A percentile compares a stretch with the other conserved stretches of the same genome.
These are phyloP conservation scores for Tricholaema leucomelas DNA, from an alignment of 2,113 vertebrate genomes.

Conservation along the genomic window DNA sequence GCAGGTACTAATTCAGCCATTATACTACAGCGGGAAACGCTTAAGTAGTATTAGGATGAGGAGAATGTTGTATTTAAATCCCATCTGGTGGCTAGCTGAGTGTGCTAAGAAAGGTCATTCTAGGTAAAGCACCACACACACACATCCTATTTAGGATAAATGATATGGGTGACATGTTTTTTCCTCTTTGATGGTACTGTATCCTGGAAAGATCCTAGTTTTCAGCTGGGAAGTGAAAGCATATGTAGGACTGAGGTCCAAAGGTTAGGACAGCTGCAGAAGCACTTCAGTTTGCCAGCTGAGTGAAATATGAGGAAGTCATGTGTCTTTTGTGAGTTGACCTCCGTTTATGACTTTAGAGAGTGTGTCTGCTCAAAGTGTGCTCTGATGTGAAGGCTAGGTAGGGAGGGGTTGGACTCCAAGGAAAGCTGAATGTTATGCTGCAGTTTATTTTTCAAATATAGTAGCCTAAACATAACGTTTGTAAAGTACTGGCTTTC, in stretches of 20 bases:
- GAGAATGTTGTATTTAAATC: neutral
- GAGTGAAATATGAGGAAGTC: neutral
- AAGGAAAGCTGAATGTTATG: accelerated
- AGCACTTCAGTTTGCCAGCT: neutral
- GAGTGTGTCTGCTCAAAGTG: neutral
- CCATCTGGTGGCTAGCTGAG: constrained; percentile 25
- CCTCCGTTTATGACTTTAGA: neutral
- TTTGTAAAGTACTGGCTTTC: neutral
- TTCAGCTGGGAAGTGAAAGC: neutral
- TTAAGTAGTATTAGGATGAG: constrained; percentile 26
- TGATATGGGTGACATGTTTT: neutral
- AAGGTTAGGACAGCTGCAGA: neutral
- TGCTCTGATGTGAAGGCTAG: too few species aligned
- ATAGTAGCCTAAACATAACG: too few species aligned
- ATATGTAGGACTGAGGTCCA: neutral
- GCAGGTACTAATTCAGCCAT: constrained; percentile 11
- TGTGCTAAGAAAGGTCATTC: neutral
- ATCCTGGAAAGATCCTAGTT: neutral
- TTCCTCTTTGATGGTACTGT: neutral
- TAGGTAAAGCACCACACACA: neutral
- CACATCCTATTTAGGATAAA: neutral
- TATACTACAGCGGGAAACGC: neutral
- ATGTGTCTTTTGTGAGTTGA: neutral
- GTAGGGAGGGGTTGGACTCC: neutral
- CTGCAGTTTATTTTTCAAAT: neutral